Evolutionary conservation across 2,797 vertebrate species (phyloP).

Genomic region (Smutsia gigantea): DNA sequence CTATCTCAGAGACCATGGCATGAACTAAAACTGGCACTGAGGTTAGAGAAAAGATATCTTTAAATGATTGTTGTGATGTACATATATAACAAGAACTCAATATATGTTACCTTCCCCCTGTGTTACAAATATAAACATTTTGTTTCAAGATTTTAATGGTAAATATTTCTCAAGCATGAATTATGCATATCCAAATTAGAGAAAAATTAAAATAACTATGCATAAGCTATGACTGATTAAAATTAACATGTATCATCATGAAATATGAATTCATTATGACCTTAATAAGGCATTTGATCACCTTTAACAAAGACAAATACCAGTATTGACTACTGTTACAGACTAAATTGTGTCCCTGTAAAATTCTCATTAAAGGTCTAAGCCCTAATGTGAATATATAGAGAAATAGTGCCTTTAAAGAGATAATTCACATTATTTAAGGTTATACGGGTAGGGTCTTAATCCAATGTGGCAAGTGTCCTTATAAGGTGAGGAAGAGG

Average conservation of each 20-base stretch:
- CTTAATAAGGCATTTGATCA: constrained; percentile 28
- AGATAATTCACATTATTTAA: neutral
- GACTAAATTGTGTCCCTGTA: neutral
- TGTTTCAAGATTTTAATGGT: neutral
- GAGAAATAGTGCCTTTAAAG: neutral
- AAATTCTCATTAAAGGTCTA: neutral
- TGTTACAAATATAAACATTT: constrained; percentile 15
- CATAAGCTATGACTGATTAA: neutral
- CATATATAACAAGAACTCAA: neutral
- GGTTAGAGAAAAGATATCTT: neutral
- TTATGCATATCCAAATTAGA: neutral
- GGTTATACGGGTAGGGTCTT: neutral
- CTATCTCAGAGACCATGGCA: neutral
- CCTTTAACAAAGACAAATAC: constrained; percentile 24
- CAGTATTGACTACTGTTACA: neutral
- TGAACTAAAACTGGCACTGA: neutral
- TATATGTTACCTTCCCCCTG: neutral
- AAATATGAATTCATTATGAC: neutral
- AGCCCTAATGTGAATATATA: neutral
- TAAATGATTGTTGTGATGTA: neutral
- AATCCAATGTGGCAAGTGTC: neutral
- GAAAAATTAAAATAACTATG: neutral
- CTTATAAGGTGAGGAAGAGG: neutral
- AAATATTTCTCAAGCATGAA: constrained; percentile 27
- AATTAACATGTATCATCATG: neutral